Conservation (phyloP, 2,113 vertebrate genomes). For the Entomyzon cyanotis region DNA sequence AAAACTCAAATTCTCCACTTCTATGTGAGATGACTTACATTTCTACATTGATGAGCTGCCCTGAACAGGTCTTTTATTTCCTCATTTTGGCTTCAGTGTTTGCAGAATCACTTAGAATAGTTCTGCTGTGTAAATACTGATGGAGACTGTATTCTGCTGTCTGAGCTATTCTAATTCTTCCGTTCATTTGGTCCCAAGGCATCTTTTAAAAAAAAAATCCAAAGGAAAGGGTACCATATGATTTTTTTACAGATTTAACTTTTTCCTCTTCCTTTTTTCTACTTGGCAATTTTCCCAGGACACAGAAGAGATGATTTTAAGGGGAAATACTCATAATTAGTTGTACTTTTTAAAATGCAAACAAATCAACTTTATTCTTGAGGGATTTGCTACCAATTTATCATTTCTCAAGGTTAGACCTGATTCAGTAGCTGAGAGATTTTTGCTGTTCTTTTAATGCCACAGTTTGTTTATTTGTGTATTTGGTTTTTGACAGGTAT, state of each 20-base stretch:
- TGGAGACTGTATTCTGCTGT: neutral
- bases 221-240: neutral
- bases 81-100: neutral
- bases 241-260: neutral
- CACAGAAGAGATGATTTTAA: neutral
- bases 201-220: neutral
- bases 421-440: neutral
- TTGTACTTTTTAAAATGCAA: neutral
- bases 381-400: neutral
- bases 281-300: neutral
- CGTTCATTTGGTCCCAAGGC: neutral
- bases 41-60: neutral
- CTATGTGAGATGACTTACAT: neutral
- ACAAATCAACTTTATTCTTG: neutral
- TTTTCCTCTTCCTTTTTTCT: neutral
- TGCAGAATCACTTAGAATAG: neutral
- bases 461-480: neutral
- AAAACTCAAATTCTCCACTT: neutral
- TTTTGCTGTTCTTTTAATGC: neutral
- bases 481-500: slow-evolving; percentile 76
- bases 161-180: neutral
- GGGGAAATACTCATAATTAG: neutral
- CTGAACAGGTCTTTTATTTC: neutral
- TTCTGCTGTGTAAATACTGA: neutral
- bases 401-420: neutral